Conservation (phyloP, 2,888 invertebrate species). For the Ernsta delagoae region DNA sequence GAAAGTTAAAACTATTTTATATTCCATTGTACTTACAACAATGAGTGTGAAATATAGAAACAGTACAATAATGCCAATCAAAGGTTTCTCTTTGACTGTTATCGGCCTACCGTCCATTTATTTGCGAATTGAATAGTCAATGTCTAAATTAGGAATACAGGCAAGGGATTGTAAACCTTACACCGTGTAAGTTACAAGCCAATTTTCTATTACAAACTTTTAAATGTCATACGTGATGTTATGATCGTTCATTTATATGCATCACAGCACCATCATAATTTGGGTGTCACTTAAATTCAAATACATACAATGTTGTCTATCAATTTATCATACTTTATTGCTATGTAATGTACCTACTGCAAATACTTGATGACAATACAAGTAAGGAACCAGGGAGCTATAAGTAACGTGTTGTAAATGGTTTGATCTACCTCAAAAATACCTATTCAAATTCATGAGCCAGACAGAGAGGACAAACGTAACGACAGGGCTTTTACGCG, state of each 20-base stretch:
- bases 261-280: background rate
- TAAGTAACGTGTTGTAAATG: no score
- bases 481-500: no score
- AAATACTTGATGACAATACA: no score
- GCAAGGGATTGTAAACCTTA: background rate
- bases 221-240: background rate
- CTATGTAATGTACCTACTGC: background rate
- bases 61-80: constrained; percentile 31
- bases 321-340: background rate
- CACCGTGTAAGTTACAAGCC: background rate
- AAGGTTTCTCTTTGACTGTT: constrained; percentile 20
- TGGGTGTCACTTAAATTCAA: constrained; percentile 3
- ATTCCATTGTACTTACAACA: constrained; percentile 30
- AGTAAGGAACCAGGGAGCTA: no score
- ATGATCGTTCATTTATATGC: constrained; percentile 6
- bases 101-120: constrained; percentile 2
- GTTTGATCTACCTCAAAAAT: no score
- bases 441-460: no score
- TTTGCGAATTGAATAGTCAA: constrained; percentile 8
- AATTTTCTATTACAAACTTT: background rate
- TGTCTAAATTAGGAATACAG: background rate
- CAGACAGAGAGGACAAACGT: no score
- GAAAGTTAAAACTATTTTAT: constrained; percentile 30
- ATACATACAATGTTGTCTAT: background rate
- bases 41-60: constrained; percentile 29